Conservation (phyloP, 2,888 invertebrate species). For the Perdita meconis region DNA sequence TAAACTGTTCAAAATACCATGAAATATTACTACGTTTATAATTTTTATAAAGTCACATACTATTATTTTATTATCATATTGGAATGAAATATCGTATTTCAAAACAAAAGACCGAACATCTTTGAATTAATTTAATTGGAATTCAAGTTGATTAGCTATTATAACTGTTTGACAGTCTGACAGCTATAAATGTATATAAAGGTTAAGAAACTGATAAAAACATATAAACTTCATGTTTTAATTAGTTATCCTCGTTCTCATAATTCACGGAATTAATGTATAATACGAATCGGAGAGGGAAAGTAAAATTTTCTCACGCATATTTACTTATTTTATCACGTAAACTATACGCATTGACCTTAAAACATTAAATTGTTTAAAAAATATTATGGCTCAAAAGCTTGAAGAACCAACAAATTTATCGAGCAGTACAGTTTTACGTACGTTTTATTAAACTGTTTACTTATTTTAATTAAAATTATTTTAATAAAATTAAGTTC, state of each 20-base stretch:
- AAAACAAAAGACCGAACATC: neutral
- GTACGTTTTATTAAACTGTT: constrained; percentile 18
- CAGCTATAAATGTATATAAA: neutral
- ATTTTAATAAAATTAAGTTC: too few species aligned
- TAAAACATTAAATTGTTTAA: too few species aligned
- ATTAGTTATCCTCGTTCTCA: too few species aligned
- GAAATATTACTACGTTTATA: too few species aligned
- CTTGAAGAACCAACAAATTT: neutral
- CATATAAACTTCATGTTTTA: too few species aligned
- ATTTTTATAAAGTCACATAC: neutral
- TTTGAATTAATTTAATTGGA: neutral
- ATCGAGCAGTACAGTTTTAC: neutral
- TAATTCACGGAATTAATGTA: too few species aligned
- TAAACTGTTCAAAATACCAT: neutral
- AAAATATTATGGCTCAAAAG: constrained; percentile 1
- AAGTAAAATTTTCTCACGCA: too few species aligned
- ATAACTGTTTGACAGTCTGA: neutral
- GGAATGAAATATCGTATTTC: neutral
- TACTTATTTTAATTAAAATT: neutral
- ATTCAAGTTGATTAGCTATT: neutral
- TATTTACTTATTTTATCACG: too few species aligned
- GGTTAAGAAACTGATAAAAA: too few species aligned
- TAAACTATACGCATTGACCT: too few species aligned
- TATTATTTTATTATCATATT: too few species aligned
- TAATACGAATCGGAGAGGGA: too few species aligned